Conservation (phyloP, 2,797 vertebrate genomes). For the Cuculus canorus region DNA sequence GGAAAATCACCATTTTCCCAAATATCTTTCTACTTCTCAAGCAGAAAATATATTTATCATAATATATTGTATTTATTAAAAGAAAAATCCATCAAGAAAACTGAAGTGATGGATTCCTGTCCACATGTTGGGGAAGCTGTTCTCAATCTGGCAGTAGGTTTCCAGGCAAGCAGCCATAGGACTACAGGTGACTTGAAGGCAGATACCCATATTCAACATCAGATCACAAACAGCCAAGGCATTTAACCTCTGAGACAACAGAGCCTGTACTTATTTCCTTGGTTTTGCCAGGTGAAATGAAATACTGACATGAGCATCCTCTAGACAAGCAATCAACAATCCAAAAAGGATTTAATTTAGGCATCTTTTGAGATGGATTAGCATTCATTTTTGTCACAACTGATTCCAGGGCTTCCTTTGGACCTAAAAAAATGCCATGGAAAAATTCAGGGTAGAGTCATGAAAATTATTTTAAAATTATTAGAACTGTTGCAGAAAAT, state of each 20-base stretch:
- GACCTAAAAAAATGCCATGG: background rate
- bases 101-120: background rate
- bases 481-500: too few species aligned
- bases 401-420: background rate
- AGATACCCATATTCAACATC: background rate
- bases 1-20: accelerated
- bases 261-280: background rate
- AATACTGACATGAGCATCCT: background rate
- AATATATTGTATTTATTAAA: background rate
- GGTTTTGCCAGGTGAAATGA: background rate
- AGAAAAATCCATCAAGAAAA: background rate
- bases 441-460: background rate
- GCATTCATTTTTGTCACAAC: background rate
- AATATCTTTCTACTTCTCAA: background rate
- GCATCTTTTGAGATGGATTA: background rate
- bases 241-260: background rate
- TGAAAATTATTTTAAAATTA: background rate
- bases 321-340: background rate
- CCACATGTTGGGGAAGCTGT: background rate
- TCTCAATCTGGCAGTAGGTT: background rate
- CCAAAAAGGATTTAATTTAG: background rate
- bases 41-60: background rate
- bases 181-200: background rate
- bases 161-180: background rate
- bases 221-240: background rate